These are phyloP conservation scores for Nylanderia fulva DNA, from an alignment of 1,140 invertebrate species.

Conservation along the genomic window DNA sequence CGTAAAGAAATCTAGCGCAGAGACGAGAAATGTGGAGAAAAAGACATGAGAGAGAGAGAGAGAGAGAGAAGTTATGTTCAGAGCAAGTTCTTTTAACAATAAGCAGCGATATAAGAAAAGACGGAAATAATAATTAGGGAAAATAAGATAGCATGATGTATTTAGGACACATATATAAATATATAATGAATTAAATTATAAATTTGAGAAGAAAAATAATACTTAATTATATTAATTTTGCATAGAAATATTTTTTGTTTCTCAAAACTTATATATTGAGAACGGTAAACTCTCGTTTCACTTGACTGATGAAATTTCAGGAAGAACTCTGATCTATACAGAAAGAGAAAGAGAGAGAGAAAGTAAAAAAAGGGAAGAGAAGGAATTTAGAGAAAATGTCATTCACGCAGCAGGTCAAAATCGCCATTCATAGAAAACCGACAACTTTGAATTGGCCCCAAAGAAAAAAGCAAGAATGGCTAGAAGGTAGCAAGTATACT, in stretches of 20 bases:
- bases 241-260: background rate
- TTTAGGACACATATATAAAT: background rate
- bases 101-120: slow-evolving; percentile 24
- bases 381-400: slow-evolving; percentile 66
- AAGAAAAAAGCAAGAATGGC: no score
- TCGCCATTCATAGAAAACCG: slow-evolving; percentile 71
- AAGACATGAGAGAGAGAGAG: background rate
- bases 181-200: background rate
- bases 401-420: slow-evolving; percentile 68
- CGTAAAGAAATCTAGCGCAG: slow-evolving; percentile 51
- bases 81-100: slow-evolving; percentile 8
- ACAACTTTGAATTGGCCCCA: slow-evolving; percentile 59
- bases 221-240: background rate
- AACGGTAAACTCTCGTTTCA: background rate
- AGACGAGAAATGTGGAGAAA: slow-evolving; percentile 59
- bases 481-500: slow-evolving; percentile 23
- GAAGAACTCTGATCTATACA: background rate
- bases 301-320: background rate
- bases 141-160: background rate
- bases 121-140: background rate
- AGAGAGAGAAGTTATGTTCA: slow-evolving; percentile 11
- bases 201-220: background rate
- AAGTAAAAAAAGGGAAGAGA: slow-evolving; percentile 10
- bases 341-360: background rate
- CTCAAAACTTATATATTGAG: background rate